These are phyloP conservation scores for Lasiurus cinereus DNA, from an alignment of 2,113 vertebrate genomes.

Conservation along the genomic window DNA sequence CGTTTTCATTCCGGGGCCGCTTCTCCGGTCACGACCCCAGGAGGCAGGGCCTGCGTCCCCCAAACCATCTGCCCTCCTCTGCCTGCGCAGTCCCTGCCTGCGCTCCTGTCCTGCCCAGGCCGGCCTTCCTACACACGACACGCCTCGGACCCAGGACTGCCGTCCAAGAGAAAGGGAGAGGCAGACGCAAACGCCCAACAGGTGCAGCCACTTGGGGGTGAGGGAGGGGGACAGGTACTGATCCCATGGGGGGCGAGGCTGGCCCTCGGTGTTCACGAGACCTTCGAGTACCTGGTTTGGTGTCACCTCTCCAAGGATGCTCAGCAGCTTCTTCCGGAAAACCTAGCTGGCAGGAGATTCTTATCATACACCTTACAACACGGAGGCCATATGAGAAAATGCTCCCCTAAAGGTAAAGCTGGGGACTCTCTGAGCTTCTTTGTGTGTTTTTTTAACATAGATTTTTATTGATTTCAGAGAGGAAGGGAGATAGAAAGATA, in stretches of 20 bases:
- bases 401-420: background rate
- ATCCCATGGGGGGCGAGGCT: background rate
- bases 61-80: background rate
- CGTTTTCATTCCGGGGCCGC: background rate
- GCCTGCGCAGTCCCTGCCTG: background rate
- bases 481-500: too few species aligned
- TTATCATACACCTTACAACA: background rate
- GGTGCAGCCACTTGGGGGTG: background rate
- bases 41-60: background rate
- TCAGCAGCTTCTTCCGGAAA: background rate
- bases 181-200: too few species aligned
- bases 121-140: background rate
- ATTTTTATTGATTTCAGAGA: too few species aligned
- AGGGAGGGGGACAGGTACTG: accelerated
- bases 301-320: background rate
- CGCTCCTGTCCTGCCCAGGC: background rate
- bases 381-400: background rate
- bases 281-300: background rate
- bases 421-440: background rate
- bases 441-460: background rate
- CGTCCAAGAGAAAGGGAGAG: background rate
- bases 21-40: background rate
- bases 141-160: background rate
- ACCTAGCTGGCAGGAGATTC: background rate
- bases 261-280: background rate